Evolutionary conservation across 2,797 vertebrate genomes (phyloP), one percentile per base, ranked within the genome.

Genomic region (Lophius americanus): DNA sequence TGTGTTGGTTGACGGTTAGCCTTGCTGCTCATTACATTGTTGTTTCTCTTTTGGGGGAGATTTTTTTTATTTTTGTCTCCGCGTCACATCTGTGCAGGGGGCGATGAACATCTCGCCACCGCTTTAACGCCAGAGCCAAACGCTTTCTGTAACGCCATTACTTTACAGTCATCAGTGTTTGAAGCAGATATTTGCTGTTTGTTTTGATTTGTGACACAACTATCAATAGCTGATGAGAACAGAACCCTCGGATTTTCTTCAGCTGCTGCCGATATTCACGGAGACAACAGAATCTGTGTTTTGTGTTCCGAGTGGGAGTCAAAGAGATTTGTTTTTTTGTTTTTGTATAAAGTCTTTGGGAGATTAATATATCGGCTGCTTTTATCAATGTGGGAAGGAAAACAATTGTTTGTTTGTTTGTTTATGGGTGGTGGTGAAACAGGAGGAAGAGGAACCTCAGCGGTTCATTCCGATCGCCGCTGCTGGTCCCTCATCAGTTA

Each of bases 381-480:
- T 54, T 60, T 55, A 58, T 60, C 59, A 69, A 41, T 43, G 50
- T 64, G 60, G 59, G 13, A 37, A 10, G 54, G n/a, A 37, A 23
- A 60, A 35, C n/a, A 14, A 12, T 41, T 13, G 7, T 53, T 1
- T 53, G 35, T 52, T 49, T 14, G 41, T 36, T 64, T 65, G 2
- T 42, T 47, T 13, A 53, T 2, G 2, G 53, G 60, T 68, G 62
- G 48, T 9, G 58, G 51, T 47, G 51, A 60, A 33, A 0, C 49
- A 44, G n/a, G 44, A 64, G 52, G 64, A 75, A 33, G 62, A 46
- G 44, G 65, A 65, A 51, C 12, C 11, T 38, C 53, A 33, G 71
- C 67, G 36, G 74, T 76, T 46, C 13, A 58, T 39, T 63, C 51
- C 60, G 3, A 14, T 49, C 14, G 52, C 37, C 11, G 9, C 10